Base-by-base conservation (phyloP, 64 coral and sea anemone species). In the Montipora cactus region DNA sequence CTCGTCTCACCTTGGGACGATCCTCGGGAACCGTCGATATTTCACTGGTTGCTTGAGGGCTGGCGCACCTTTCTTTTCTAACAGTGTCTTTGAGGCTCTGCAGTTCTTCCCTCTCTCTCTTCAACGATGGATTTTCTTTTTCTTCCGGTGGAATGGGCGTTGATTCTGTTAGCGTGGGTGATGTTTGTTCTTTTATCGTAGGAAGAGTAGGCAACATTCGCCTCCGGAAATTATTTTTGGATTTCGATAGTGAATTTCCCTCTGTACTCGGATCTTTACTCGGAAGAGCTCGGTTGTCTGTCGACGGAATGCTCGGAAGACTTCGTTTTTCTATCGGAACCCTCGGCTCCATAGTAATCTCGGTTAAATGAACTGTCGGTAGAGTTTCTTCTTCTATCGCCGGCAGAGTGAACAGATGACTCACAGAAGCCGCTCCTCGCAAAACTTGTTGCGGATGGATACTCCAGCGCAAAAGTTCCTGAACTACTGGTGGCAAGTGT, bases 371-470 rank as follows among this genome's bases (percentile, higher is more conserved):
- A 78, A 50, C 76, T 49, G 1, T 78, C 3, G 47, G 76, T 16
- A 50, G 44, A 19, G 12, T 50, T 78, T 78, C 76, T 10, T 78
- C 76, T 47, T 78, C 76, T n/a, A 78, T 78, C 18, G 47, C 44
- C 16, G 76, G 44, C 44, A 78, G 46, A 7, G 14, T 78, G 13
- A 48, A 19, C 76, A 78, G 76, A 10, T 78, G 47, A 18, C 76
- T 48, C 76, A 78, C 76, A 6, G 76, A 78, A 78, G 76, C 76
- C 13, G 76, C 76, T 19, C 76, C 76, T 78, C 76, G 76, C 45
- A 78, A 78, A 78, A 78, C 76, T 49, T 78, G 44, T n/a, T 78
- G 14, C 1, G 76, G 76, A 49, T 78, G 76, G 5, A 78, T 49
- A 46, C 76, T 78, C 76, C 76, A 78, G 2, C 47, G 76, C 46